Conservation (phyloP, 2,797 vertebrate species). For the Myotis pilosus region DNA sequence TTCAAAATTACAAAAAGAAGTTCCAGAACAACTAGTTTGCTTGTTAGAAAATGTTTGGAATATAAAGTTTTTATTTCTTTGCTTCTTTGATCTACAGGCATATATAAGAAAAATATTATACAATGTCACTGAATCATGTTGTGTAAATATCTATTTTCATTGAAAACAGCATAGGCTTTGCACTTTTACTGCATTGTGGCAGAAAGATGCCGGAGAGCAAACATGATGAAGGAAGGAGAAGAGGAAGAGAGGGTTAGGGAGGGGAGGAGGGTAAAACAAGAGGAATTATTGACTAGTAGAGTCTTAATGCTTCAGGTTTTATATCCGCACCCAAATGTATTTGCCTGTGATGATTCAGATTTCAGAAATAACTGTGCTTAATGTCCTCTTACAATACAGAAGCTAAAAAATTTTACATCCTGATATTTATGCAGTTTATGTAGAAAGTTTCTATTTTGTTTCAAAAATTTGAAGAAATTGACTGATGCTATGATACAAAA, state of each 20-base stretch:
- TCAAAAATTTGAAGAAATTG: constrained; percentile 37
- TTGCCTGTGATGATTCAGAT: neutral
- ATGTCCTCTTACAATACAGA: neutral
- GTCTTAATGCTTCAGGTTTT: neutral
- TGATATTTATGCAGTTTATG: neutral
- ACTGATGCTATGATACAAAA: neutral
- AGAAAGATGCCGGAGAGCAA: neutral
- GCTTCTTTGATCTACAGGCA: neutral
- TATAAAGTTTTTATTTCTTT: neutral
- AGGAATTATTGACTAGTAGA: neutral
- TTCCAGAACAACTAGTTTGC: neutral
- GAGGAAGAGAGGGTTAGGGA: neutral
- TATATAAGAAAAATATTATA: neutral
- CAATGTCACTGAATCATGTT: neutral
- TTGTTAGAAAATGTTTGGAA: neutral
- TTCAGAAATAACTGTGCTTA: neutral
- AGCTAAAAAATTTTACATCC: neutral
- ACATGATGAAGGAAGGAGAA: neutral
- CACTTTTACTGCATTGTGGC: neutral
- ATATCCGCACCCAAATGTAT: neutral
- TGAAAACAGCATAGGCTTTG: neutral
- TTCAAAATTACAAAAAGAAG: neutral
- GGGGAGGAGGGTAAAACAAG: neutral
- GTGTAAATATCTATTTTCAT: neutral
- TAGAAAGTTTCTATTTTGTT: constrained; percentile 13